Conservation (phyloP, 2,888 invertebrate species). For the Sphaerophoria rueppellii region DNA sequence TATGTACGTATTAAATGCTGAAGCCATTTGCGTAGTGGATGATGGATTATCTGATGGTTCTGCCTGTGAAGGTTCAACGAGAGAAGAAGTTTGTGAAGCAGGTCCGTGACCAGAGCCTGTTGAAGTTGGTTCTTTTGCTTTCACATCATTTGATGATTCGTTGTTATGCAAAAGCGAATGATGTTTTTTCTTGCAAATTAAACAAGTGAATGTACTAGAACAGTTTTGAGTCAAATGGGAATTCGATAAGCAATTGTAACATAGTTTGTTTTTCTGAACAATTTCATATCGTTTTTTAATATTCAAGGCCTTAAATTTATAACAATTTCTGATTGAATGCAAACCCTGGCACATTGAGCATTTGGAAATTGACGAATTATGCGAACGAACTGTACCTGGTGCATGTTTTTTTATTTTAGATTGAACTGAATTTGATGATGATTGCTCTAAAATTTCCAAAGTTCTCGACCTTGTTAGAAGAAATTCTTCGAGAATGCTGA, state of each 20-base stretch:
- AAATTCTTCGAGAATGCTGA: constrained; percentile 21
- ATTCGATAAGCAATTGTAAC: constrained; percentile 24
- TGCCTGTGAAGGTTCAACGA: neutral
- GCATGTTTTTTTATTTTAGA: neutral
- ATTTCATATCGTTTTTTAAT: too few species aligned
- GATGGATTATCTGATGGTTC: neutral
- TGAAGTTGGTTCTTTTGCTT: neutral
- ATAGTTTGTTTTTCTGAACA: too few species aligned
- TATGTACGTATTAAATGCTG: neutral
- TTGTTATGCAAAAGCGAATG: constrained; percentile 16
- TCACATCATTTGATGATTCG: constrained; percentile 22
- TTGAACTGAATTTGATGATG: neutral
- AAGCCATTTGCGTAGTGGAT: constrained; percentile 9
- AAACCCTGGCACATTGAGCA: constrained; percentile 9
- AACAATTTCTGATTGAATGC: constrained; percentile 25
- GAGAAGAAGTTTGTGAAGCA: constrained; percentile 1
- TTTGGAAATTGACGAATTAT: constrained; percentile 18
- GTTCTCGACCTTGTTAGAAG: constrained; percentile 36
- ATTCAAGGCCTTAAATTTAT: neutral
- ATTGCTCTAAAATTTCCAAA: constrained; percentile 26
- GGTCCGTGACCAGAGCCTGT: neutral
- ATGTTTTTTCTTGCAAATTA: constrained; percentile 19
- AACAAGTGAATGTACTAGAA: constrained; percentile 13
- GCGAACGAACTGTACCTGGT: neutral
- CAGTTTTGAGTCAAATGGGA: constrained; percentile 25